Conservation (phyloP, 2,113 vertebrate genomes). For the Ictalurus furcatus region DNA sequence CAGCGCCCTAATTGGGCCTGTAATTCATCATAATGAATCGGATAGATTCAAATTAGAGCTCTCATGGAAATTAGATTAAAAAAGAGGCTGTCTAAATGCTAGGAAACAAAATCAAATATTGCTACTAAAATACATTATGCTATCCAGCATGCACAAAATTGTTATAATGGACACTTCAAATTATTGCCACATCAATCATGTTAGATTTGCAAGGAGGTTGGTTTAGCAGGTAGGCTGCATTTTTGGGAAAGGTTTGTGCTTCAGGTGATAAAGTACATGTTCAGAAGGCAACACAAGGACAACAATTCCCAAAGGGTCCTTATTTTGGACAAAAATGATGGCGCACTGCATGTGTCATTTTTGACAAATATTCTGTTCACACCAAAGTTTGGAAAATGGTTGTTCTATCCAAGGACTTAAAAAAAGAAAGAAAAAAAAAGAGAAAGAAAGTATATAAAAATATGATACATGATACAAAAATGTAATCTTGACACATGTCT, state of each 20-base stretch:
- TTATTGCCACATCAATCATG: not conserved
- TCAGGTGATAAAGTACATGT: not conserved
- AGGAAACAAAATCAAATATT: not conserved
- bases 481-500: not conserved
- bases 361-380: not conserved
- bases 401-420: too few relatives aligned
- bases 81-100: slow-evolving; percentile 3
- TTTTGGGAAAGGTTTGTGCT: not conserved
- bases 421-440: too few relatives aligned
- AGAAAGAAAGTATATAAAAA: not conserved
- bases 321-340: not conserved
- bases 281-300: not conserved
- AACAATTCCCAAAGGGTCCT: not conserved
- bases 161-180: not conserved
- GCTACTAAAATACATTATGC: not conserved
- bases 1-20: slow-evolving; percentile 39
- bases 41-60: slow-evolving; percentile 16
- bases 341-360: not conserved
- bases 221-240: not conserved
- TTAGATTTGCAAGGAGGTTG: not conserved
- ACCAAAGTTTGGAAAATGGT: not conserved
- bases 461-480: not conserved
- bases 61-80: slow-evolving; percentile 19
- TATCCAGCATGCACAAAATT: not conserved
- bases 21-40: slow-evolving; percentile 29